Base-by-base conservation (phyloP, 2,888 invertebrate genomes). In the Apotomis capreana region DNA sequence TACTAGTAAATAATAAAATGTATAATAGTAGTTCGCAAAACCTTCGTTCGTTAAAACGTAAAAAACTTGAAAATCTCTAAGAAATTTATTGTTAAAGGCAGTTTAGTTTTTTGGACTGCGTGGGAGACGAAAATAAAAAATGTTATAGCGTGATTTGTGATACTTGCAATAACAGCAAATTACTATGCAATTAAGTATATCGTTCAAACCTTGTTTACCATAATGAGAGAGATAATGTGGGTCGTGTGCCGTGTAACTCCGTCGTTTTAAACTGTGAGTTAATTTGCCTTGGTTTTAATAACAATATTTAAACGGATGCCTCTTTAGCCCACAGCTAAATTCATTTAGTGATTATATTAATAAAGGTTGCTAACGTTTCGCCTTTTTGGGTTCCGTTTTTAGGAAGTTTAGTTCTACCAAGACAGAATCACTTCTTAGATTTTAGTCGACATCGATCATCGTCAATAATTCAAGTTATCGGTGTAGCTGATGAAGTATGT, bases 141-240 rank as follows among this genome's bases (percentile, higher is more conserved):
- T 88, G 89, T 90, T 88, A 87, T 87, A 90, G 84, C 88, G 84
- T 91, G 91, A 92, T 90, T 84, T 88, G 82, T 90, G 91, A 49
- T 49, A 49, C 49, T 89, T 91, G 91, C 82, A 81, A 80, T 81
- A 84, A 82, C 81, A 84, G 88, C 90, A 90, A 90, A 89, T 89
- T 87, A 87, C 82, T 77, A 78, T 77, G 84, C 89, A 87, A 89
- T 89, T 91, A 72, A 68, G 63, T 63, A 86, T 90, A 90, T 88
- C 85, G 89, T 84, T 82, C 79, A 81, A 82, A 78, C 82, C 78
- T 81, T 91, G 90, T 91, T 90, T 87, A 90, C 87, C 84, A 85
- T 90, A 92, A 91, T 88, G 86, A 89, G 85, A 78, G 81, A 89
- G 91, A 91, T 92, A 87, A 86, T 84, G 78, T 81, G 76, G 80